These are phyloP conservation scores for Morpho achilles DNA, from an alignment of 2,888 invertebrate genomes.

Conservation along the genomic window DNA sequence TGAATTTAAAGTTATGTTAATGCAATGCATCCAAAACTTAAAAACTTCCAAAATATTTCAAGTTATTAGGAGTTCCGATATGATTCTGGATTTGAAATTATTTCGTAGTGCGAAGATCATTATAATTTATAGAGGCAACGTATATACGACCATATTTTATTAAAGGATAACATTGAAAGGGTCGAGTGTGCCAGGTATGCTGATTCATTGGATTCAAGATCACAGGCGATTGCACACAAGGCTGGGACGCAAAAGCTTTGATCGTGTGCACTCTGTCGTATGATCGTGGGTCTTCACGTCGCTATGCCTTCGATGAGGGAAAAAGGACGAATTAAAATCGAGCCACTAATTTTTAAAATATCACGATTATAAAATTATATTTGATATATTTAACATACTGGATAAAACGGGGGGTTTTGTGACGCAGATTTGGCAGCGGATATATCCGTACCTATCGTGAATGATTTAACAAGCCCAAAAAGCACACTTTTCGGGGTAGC, in stretches of 20 bases:
- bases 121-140: slow-evolving; percentile 1
- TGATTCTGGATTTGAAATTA: slow-evolving; percentile 35
- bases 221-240: slow-evolving; percentile 60
- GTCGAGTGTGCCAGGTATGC: slow-evolving; percentile 61
- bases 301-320: slow-evolving; percentile 8
- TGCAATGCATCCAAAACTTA: slow-evolving; percentile 59
- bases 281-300: slow-evolving; percentile 52
- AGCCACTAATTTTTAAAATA: not conserved
- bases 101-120: not conserved
- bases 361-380: too few relatives aligned
- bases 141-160: slow-evolving; percentile 18
- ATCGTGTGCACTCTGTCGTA: slow-evolving; percentile 68
- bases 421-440: too few relatives aligned
- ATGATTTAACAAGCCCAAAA: too few relatives aligned
- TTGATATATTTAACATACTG: too few relatives aligned
- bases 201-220: slow-evolving; percentile 65
- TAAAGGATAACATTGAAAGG: slow-evolving; percentile 25
- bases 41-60: slow-evolving; percentile 63
- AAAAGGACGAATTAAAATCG: slow-evolving; percentile 1
- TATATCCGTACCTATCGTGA: too few relatives aligned
- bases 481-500: too few relatives aligned
- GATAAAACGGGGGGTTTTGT: too few relatives aligned
- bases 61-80: slow-evolving; percentile 53
- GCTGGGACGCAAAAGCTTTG: slow-evolving; percentile 55
- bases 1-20: slow-evolving; percentile 76